phyloP scores from a whole-genome alignment of 2,797 vertebrate species.

The Coregonus ussuriensis region DNA sequence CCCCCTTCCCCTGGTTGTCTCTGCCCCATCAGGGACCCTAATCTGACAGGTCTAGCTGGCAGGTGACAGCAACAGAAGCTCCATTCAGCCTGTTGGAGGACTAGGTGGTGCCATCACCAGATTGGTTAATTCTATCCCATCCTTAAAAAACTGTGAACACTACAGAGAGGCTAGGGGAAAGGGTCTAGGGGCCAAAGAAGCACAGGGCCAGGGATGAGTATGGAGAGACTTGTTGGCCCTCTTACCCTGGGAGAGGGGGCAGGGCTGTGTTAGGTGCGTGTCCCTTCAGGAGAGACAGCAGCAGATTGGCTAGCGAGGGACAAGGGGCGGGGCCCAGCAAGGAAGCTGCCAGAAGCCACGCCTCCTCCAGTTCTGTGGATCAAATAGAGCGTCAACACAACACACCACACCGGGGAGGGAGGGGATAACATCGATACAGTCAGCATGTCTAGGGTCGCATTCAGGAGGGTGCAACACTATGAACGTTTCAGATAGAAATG shows the following conservation, averaged over 20 bases:
- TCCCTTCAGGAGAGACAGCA: constrained; percentile 51
- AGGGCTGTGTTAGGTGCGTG: constrained; percentile 42
- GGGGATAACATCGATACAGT: constrained; percentile 2
- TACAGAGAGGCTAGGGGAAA: background rate
- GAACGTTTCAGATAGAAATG: background rate
- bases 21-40: background rate
- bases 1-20: background rate
- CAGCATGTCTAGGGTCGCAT: background rate
- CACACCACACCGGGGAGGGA: constrained; percentile 27
- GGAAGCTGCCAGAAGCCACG: constrained; percentile 46
- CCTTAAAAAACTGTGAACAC: background rate
- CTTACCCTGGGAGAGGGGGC: constrained; percentile 60
- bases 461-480: background rate
- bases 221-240: constrained; percentile 54
- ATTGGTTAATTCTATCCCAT: background rate
- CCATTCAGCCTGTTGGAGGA: background rate
- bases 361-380: constrained; percentile 60
- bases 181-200: background rate
- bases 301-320: constrained; percentile 39
- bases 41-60: background rate
- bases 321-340: constrained; percentile 10
- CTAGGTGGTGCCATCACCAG: background rate
- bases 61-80: background rate
- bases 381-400: constrained; percentile 57
- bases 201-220: constrained; percentile 47